Evolutionary conservation across 92 coral and sea anemone genomes (phyloP).

Genomic region (Umimayanthus kanabou): DNA sequence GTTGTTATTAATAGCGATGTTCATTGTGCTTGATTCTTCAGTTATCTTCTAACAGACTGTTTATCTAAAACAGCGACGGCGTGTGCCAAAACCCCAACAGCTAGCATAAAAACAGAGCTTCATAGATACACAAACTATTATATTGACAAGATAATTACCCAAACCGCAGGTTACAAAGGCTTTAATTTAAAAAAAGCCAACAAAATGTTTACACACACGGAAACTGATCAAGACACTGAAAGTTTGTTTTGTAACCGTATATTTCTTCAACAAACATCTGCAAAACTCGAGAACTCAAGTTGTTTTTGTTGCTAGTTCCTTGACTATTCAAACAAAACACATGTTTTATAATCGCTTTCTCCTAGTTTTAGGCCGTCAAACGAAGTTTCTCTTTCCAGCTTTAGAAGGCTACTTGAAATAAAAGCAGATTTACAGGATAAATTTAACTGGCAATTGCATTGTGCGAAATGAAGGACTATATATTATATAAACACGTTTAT

Average conservation of each 20-base stretch:
- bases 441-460: neutral
- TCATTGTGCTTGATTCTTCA: neutral
- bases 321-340: neutral
- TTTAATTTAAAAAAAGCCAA: constrained; percentile 2
- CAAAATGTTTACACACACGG: constrained; percentile 9
- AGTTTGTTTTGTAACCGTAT: constrained; percentile 30
- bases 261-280: constrained; percentile 4
- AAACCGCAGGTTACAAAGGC: constrained; percentile 9
- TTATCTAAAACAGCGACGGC: neutral
- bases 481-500: neutral
- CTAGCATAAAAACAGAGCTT: neutral
- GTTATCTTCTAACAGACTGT: neutral
- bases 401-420: neutral
- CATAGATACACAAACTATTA: neutral
- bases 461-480: neutral
- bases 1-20: neutral
- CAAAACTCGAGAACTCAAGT: neutral
- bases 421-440: neutral
- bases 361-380: neutral
- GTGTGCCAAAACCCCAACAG: neutral
- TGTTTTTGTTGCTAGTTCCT: neutral
- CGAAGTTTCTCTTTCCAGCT: neutral
- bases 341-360: neutral
- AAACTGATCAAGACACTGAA: neutral
- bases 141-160: neutral